These are phyloP conservation scores for Melinopterus prodromus DNA, from an alignment of 2,888 invertebrate species.

Conservation along the genomic window DNA sequence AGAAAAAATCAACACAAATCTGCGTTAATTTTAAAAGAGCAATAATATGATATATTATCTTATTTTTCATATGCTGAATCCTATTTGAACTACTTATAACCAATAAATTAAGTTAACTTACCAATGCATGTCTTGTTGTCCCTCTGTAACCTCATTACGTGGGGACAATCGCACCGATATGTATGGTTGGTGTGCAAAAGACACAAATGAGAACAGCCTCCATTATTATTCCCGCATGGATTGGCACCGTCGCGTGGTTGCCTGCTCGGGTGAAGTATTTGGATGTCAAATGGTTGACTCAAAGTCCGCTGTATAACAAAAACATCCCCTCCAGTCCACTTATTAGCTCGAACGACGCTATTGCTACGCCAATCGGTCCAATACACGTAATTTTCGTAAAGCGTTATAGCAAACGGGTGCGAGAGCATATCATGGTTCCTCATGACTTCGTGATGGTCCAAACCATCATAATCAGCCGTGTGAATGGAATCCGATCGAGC, in stretches of 20 bases:
- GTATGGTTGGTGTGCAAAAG: conserved; percentile 72
- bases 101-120: conserved; percentile 54
- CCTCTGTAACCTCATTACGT: conserved; percentile 79
- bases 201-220: conserved; percentile 84
- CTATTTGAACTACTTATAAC: conserved; percentile 14
- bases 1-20: too few species aligned
- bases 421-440: conserved; percentile 78
- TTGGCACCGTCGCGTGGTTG: conserved; percentile 70
- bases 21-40: too few species aligned
- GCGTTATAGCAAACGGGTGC: conserved; percentile 89
- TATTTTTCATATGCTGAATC: too few species aligned
- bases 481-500: conserved; percentile 89
- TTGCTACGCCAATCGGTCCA: conserved; percentile 96
- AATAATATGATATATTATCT: too few species aligned
- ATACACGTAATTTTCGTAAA: conserved; percentile 87
- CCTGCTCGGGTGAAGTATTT: conserved; percentile 80
- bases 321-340: conserved; percentile 84
- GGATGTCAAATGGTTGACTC: conserved; percentile 91
- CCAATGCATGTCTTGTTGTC: conserved; percentile 74
- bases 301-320: conserved; percentile 81
- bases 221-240: conserved; percentile 76
- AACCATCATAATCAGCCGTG: conserved; percentile 82
- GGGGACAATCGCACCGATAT: conserved; percentile 84
- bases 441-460: conserved; percentile 71
- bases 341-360: conserved; percentile 85